Base-by-base conservation (phyloP, 2,888 invertebrate species). In the Synanthedon formicaeformis region DNA sequence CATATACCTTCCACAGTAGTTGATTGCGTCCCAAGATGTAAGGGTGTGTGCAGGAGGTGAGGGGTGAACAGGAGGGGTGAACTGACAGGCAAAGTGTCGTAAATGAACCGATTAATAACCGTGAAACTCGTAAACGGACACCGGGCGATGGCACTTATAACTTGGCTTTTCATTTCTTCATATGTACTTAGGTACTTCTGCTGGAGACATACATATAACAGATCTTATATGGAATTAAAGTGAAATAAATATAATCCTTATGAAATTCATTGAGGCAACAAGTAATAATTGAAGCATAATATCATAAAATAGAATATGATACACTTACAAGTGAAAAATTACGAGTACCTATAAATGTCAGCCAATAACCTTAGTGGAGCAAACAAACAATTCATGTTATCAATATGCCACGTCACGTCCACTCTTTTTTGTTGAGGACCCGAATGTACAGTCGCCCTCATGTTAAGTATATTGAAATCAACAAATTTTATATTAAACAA, bases 71-170 rank as follows among this genome's bases (percentile, higher is more conserved):
- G 23, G 40, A 12, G 41, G 40, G 53, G 51, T 49, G 50, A 53
- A 18, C 50, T 13, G 45, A 45, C 45, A 58, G 56, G 58, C 59
- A n/a, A 62, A 69, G 61, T 65, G 71, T 73, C 79, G 71, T 78
- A 78, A 78, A 78, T 66, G 77, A 68, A 58, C 60, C 71, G 67
- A 71, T 73, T 76, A 74, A 78, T 70, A 67, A 64, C 61, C 58
- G 57, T 57, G 53, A 56, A 56, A 61, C 54, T 71, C 72, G 71
- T 76, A 73, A 74, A 70, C 52, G 45, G 57, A 54, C 54, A 62
- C 61, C 60, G 60, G 59, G 57, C 54, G 54, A 57, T 57, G 55
- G 56, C 57, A 52, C 58, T 60, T 56, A 53, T 55, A 52, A 50
- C 53, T 51, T 52, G 34, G 48, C 50, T 50, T 50, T 50, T 41